Conservation (phyloP, 1,140 invertebrate species). For the Oncopeltus fasciatus region DNA sequence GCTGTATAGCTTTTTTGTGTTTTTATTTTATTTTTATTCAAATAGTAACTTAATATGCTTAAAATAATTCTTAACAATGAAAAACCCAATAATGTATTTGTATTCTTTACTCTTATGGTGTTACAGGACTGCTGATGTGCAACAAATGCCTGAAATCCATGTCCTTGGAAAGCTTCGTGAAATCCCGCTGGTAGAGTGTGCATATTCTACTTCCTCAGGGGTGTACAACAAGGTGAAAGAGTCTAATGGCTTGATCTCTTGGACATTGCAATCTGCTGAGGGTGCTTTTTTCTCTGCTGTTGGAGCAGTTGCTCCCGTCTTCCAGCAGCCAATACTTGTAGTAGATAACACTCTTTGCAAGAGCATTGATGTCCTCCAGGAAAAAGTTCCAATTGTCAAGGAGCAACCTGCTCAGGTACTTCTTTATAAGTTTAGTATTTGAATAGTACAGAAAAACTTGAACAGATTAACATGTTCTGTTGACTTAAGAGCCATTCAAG, state of each 20-base stretch:
- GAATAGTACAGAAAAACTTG: too few relatives aligned
- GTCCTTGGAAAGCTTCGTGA: constrained; percentile 38
- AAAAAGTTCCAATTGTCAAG: constrained; percentile 57
- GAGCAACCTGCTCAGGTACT: constrained; percentile 60
- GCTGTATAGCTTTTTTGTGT: too few relatives aligned
- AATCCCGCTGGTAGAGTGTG: constrained; percentile 39
- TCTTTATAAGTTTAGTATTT: too few relatives aligned
- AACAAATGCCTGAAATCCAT: constrained; percentile 35
- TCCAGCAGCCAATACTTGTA: constrained; percentile 51
- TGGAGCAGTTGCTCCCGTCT: constrained; percentile 41
- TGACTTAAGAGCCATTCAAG: too few relatives aligned
- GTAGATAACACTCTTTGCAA: constrained; percentile 59
- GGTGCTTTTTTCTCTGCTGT: constrained; percentile 44
- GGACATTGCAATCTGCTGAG: constrained; percentile 51
- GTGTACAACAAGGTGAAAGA: constrained; percentile 42
- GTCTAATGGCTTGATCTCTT: constrained; percentile 39
- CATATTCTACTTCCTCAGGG: constrained; percentile 36
- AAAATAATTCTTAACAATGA: too few relatives aligned
- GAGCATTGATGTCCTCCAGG: constrained; percentile 59
- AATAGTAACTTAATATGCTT: too few relatives aligned
- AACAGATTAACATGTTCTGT: too few relatives aligned
- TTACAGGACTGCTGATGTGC: constrained; percentile 10
- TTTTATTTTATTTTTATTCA: too few relatives aligned
- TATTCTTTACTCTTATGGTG: too few relatives aligned
- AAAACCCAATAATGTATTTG: too few relatives aligned